phyloP scores from a whole-genome alignment of 1,140 invertebrate genomes.

The Drosophila micromelanica region DNA sequence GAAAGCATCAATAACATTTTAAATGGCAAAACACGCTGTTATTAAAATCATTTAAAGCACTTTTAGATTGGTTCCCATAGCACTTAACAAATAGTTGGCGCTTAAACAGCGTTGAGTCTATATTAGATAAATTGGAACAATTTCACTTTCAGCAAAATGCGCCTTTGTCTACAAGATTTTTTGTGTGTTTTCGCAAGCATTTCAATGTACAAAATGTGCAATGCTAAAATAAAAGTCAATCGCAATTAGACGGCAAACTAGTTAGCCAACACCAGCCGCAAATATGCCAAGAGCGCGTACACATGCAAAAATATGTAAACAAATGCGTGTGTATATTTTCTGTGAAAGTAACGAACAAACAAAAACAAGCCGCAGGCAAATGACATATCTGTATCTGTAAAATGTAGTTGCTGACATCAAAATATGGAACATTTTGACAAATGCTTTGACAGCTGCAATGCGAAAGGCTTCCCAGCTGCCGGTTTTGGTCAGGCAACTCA shows the following conservation, averaged over 20 bases:
- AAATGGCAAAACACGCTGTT: not conserved
- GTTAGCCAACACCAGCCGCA: constrained; percentile 42
- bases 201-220: constrained; percentile 20
- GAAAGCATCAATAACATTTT: constrained; percentile 9
- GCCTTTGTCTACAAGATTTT: constrained; percentile 19
- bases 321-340: not conserved
- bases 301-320: not conserved
- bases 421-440: constrained; percentile 79
- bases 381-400: constrained; percentile 35
- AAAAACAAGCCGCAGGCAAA: constrained; percentile 10
- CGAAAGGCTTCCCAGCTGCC: constrained; percentile 43
- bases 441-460: constrained; percentile 76
- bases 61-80: not conserved
- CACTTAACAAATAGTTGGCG: constrained; percentile 1
- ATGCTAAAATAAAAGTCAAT: constrained; percentile 46
- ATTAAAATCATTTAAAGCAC: not conserved
- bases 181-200: constrained; percentile 31
- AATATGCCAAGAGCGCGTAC: constrained; percentile 17
- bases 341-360: constrained; percentile 29
- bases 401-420: constrained; percentile 67
- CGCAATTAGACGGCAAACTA: constrained; percentile 68
- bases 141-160: constrained; percentile 40
- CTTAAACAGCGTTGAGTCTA: constrained; percentile 22
- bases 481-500: constrained; percentile 18
- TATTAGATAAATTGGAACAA: constrained; percentile 38